Conservation (phyloP, 2,113 vertebrate species). For the Lontra canadensis region DNA sequence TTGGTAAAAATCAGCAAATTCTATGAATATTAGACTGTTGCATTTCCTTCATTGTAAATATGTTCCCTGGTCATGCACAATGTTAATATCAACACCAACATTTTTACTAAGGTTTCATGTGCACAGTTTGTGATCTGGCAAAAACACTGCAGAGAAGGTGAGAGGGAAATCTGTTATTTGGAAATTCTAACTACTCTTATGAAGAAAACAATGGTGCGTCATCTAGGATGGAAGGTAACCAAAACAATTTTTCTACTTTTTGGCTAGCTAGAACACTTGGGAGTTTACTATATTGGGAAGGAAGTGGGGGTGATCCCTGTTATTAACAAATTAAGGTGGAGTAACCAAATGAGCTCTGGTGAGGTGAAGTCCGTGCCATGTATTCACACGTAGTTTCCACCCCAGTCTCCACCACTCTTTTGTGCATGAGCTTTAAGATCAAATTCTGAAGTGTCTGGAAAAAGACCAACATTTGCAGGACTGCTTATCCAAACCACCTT, state of each 20-base stretch:
- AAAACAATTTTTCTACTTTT: neutral
- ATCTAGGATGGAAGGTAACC: neutral
- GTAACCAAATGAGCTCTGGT: neutral
- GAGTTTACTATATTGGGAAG: neutral
- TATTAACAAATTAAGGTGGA: neutral
- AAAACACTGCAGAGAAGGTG: neutral
- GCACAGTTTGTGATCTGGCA: neutral
- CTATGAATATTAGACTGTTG: neutral
- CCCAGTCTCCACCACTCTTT: neutral
- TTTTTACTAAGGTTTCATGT: neutral
- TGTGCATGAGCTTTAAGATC: neutral
- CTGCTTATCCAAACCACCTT: neutral
- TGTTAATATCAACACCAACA: neutral
- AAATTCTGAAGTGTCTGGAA: neutral
- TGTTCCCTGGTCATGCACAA: neutral
- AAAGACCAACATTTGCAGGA: neutral
- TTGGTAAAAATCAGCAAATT: neutral
- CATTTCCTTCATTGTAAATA: neutral
- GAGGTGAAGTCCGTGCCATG: neutral
- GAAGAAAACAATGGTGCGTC: neutral
- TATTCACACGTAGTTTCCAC: neutral
- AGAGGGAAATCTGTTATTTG: neutral
- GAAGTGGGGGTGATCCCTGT: neutral
- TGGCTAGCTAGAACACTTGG: neutral
- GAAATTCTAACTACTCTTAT: neutral